Evolutionary conservation across 2,113 vertebrate species (phyloP), one percentile per base, ranked within the genome.

Genomic region (Corythaeola cristata): DNA sequence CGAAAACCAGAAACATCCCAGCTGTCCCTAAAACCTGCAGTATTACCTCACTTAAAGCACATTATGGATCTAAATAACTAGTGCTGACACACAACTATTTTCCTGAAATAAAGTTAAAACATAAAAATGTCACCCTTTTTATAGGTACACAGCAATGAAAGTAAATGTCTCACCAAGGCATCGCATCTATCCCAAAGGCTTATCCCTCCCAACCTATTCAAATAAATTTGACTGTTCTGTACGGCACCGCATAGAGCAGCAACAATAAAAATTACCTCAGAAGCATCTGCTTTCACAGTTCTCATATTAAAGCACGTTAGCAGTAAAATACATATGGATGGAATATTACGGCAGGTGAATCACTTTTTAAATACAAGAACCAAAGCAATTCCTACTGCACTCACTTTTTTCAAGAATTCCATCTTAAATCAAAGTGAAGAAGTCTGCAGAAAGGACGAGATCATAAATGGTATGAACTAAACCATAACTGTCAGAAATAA

Each of bases 401-500:
- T 78, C 47, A 8, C 5, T 32, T 75, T 45, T 77, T 71, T 17
- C 72, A 77, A 59, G 8, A 45, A 81, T 44, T 63, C 26, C 32
- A 72, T 6, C 35, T 47, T 39, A 63, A 83, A 85, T 15, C 13
- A n/a, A 82, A 95, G 47, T 3, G 6, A 78, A 69, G 47, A 67
- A 35, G 27, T 60, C 77, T 39, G 35, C 32, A 77, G 59, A 88
- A 71, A 81, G 45, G 32, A 35, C n/a, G 62, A 60, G 35, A 63
- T 39, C 39, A 52, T 14, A 39, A 77, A 26, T 0, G 0, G 9
- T 1, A 74, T 3, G 2, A 76, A 58, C 24, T 28, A 41, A 84
- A 14, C 14, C 28, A 24, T 15, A 66, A 32, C 59, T 21, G 27
- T 27, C 72, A 81, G 55, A 56, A 58, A 35, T 2, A 37, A 2